Percentiles rank a stretch among this genome's conserved stretches.
Evolutionary conservation across 1,140 invertebrate genomes (phyloP).

Genomic region (Formica exsecta): DNA sequence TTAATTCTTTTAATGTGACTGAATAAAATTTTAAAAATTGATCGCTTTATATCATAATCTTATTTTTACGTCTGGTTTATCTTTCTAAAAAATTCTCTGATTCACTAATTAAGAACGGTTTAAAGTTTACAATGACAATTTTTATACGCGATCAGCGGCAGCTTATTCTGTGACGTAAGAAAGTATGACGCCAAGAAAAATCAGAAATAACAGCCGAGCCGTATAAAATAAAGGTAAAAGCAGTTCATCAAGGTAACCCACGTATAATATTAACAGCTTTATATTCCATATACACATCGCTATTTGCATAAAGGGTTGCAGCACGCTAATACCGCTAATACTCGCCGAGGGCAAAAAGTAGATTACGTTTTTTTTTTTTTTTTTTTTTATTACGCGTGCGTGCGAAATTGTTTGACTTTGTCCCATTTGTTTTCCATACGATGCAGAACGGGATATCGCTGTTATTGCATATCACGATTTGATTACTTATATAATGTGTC

Average conservation of each 20-base stretch:
- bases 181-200: slow-evolving; percentile 46
- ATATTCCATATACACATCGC: slow-evolving; percentile 35
- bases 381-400: slow-evolving; percentile 9
- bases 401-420: slow-evolving; percentile 24
- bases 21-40: background rate
- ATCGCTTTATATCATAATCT: background rate
- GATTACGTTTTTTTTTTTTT: slow-evolving; percentile 21
- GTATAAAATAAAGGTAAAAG: slow-evolving; percentile 46
- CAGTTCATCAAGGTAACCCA: slow-evolving; percentile 54
- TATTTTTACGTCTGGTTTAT: background rate
- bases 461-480: background rate
- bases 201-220: slow-evolving; percentile 50
- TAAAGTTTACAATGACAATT: slow-evolving; percentile 23
- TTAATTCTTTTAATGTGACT: background rate
- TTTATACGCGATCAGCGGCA: slow-evolving; percentile 22
- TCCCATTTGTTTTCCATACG: slow-evolving; percentile 20
- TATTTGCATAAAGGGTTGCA: slow-evolving; percentile 63
- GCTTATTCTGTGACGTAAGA: slow-evolving; percentile 34
- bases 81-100: background rate
- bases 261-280: slow-evolving; percentile 56
- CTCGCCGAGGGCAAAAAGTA: slow-evolving; percentile 11
- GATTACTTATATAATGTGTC: background rate
- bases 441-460: background rate
- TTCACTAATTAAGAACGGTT: background rate
- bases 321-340: slow-evolving; percentile 1